Conservation (phyloP, 2,888 invertebrate species). For the Limnephilus marmoratus region DNA sequence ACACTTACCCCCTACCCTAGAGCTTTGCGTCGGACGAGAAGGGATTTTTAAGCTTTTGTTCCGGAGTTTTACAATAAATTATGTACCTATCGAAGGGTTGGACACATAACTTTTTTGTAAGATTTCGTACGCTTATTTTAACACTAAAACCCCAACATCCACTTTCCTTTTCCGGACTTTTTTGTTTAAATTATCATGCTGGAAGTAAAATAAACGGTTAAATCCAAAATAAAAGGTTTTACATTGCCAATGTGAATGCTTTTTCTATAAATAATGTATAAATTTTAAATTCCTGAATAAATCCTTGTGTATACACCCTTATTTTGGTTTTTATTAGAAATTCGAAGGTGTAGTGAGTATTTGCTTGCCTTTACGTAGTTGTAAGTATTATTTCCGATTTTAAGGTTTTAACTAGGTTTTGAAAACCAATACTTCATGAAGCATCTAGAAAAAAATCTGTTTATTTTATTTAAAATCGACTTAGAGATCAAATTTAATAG, state of each 20-base stretch:
- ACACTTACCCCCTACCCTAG: background rate
- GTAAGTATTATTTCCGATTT: no score
- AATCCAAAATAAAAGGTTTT: background rate
- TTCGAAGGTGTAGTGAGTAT: background rate
- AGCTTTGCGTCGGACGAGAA: conserved; percentile 13
- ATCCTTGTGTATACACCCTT: no score
- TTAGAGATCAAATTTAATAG: no score
- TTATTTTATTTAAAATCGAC: no score
- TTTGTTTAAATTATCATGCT: background rate
- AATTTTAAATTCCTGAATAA: background rate
- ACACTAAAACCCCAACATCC: background rate
- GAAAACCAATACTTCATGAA: no score
- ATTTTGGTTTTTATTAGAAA: background rate
- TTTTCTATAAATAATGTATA: background rate
- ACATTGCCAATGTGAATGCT: background rate
- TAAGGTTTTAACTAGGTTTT: no score
- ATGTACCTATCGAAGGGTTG: background rate
- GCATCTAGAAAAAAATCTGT: no score
- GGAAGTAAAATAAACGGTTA: background rate
- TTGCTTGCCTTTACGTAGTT: no score
- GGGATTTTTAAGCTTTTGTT: conserved; percentile 3
- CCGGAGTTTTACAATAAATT: background rate
- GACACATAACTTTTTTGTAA: background rate
- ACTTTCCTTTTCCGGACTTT: background rate
- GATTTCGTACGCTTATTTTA: background rate